phyloP scores from a whole-genome alignment of 2,888 invertebrate species.

The Diogma glabrata region DNA sequence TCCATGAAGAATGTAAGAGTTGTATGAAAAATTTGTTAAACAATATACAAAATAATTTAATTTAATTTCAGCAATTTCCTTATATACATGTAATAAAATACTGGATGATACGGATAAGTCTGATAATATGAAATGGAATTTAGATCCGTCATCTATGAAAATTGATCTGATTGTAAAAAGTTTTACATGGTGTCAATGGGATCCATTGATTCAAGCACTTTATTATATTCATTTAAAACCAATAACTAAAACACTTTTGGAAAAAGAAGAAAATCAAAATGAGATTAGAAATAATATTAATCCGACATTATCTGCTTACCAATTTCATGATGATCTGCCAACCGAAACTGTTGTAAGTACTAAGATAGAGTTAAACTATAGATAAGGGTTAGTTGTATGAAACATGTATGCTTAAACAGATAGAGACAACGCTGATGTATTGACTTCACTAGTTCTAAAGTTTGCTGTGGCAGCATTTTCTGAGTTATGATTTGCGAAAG shows the following conservation, averaged over 20 bases:
- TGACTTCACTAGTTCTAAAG: no score
- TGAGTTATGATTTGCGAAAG: no score
- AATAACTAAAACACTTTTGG: constrained; percentile 50
- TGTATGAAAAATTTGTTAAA: neutral
- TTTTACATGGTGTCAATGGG: constrained; percentile 84
- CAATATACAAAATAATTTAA: neutral
- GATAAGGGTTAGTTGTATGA: constrained; percentile 2
- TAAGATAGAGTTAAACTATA: no score
- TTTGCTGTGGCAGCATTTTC: no score
- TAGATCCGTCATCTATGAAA: constrained; percentile 42
- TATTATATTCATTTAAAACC: constrained; percentile 74
- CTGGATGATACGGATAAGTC: no score
- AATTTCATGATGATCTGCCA: constrained; percentile 76
- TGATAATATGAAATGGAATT: no score
- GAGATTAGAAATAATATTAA: constrained; percentile 47
- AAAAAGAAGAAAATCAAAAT: constrained; percentile 49
- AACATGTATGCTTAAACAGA: constrained; percentile 10
- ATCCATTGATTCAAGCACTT: constrained; percentile 55
- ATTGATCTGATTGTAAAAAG: constrained; percentile 51
- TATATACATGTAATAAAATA: constrained; percentile 1
- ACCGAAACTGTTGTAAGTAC: constrained; percentile 71
- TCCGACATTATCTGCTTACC: constrained; percentile 69
- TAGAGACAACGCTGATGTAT: no score
- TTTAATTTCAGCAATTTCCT: constrained; percentile 10
- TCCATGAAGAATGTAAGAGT: constrained; percentile 65